Percentiles rank a stretch among this genome's conserved stretches.
These are phyloP conservation scores for Emys orbicularis DNA, from an alignment of 2,797 vertebrate genomes.

Conservation along the genomic window DNA sequence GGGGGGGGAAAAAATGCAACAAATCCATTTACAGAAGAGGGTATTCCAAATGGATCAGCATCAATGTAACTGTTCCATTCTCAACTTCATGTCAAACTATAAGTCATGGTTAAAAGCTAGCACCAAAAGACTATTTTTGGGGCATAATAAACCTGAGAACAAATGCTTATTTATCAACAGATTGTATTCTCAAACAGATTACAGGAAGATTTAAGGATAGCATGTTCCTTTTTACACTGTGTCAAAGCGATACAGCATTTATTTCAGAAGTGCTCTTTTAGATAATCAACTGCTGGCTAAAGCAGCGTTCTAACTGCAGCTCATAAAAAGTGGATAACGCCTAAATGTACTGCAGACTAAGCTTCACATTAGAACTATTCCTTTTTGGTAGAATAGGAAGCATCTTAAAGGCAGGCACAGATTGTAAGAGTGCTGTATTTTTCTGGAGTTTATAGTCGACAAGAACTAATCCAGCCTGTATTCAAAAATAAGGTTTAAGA, in stretches of 20 bases:
- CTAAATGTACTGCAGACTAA: background rate
- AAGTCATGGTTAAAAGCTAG: background rate
- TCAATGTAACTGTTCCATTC: background rate
- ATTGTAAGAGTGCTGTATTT: background rate
- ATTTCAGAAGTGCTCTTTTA: background rate
- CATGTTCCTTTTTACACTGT: background rate
- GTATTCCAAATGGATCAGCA: background rate
- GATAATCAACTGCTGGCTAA: background rate
- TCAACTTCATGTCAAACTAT: rapidly evolving
- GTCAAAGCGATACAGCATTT: background rate
- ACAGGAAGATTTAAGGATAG: background rate
- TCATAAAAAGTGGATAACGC: background rate
- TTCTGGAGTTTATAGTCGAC: background rate
- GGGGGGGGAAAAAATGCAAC: background rate
- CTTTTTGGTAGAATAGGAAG: background rate
- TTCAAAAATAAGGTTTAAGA: background rate
- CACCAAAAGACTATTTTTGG: background rate
- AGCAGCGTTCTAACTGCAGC: background rate
- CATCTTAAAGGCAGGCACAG: background rate
- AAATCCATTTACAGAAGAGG: background rate
- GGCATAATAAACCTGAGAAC: background rate
- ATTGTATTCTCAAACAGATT: background rate
- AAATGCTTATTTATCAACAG: background rate
- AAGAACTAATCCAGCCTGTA: background rate
- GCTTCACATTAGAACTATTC: rapidly evolving